Evolutionary conservation across 2,113 vertebrate species (phyloP).

Genomic region (Psilopsiagon aymara): DNA sequence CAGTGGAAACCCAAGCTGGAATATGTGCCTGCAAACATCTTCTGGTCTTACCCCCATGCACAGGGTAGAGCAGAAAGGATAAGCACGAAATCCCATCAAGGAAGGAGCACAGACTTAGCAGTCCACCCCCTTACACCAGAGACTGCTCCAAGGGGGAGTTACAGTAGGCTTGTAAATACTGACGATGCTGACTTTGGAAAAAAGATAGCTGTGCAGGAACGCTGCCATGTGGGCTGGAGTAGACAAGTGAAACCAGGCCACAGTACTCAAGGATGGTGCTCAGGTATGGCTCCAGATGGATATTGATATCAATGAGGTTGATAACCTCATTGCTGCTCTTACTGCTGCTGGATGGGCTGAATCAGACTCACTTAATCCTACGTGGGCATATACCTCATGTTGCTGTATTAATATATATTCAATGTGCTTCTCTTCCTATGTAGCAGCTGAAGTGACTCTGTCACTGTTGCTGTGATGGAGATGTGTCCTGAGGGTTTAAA

Average conservation of each 20-base stretch:
- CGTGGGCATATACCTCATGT: neutral
- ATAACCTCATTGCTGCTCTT: neutral
- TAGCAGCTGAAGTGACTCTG: neutral
- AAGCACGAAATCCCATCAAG: neutral
- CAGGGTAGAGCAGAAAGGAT: neutral
- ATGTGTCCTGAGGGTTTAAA: neutral
- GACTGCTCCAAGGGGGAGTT: neutral
- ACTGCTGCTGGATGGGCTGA: neutral
- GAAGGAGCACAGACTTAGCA: neutral
- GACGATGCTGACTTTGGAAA: neutral
- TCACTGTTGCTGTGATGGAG: neutral
- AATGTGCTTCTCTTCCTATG: neutral
- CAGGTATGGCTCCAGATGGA: neutral
- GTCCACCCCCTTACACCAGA: rapidly evolving
- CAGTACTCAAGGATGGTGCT: neutral
- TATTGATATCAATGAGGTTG: neutral
- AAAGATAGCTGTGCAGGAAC: neutral
- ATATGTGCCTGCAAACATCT: neutral
- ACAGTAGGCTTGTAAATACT: neutral
- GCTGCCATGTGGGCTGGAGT: rapidly evolving
- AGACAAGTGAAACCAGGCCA: neutral
- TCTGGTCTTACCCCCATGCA: neutral
- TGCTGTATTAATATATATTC: neutral
- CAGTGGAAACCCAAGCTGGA: neutral
- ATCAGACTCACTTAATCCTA: neutral